Percentiles rank a stretch among this genome's conserved stretches.
phyloP scores from a whole-genome alignment of 2,113 vertebrate species.

The Athene cunicularia region DNA sequence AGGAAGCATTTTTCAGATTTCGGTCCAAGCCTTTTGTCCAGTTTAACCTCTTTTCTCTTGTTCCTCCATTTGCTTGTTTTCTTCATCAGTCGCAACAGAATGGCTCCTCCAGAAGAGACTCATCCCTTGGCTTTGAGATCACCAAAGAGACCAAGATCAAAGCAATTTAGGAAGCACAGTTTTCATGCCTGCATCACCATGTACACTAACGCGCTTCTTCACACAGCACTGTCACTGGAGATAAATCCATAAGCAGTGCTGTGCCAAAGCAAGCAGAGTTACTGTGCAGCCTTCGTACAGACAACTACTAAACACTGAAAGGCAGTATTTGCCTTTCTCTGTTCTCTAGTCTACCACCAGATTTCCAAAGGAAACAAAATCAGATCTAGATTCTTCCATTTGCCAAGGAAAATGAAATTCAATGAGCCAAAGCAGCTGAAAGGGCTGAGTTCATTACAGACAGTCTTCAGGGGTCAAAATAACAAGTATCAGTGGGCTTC shows the following conservation, averaged over 20 bases:
- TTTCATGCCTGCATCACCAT: background rate
- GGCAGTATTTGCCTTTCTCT: background rate
- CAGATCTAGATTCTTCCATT: background rate
- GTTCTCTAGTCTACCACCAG: background rate
- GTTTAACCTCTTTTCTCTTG: conserved; percentile 47
- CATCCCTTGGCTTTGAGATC: conserved; percentile 23
- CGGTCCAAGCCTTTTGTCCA: conserved; percentile 59
- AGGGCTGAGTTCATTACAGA: background rate
- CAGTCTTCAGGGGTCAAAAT: background rate
- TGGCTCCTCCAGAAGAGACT: conserved; percentile 10
- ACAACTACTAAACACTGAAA: background rate
- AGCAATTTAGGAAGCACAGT: background rate
- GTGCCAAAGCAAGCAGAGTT: background rate
- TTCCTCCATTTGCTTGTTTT: conserved; percentile 20
- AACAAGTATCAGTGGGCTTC: background rate
- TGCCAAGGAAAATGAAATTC: background rate
- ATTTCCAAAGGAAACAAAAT: background rate
- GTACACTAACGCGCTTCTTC: background rate
- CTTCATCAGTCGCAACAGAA: conserved; percentile 31
- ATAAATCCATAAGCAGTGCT: background rate
- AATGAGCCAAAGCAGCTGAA: background rate
- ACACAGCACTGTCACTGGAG: background rate
- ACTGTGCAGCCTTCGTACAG: background rate
- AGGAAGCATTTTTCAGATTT: conserved; percentile 38
- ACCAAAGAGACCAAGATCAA: conserved; percentile 13